Evolutionary conservation across 2,888 invertebrate species (phyloP).

Genomic region (Thyatira batis): DNA sequence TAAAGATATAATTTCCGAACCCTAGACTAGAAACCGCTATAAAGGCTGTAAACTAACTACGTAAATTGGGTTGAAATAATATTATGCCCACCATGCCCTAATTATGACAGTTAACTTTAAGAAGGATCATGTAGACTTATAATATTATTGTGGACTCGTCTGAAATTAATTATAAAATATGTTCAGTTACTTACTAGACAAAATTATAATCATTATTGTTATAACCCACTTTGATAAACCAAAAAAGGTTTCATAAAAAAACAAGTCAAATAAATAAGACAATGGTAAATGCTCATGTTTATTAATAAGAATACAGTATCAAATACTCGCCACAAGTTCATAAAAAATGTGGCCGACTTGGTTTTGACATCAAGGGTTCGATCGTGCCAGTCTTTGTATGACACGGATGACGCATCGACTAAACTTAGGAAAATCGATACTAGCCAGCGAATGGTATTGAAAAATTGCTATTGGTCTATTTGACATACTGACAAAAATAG

Average conservation of each 20-base stretch:
- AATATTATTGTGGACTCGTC: too few relatives aligned
- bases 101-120: background rate
- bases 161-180: too few relatives aligned
- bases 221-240: background rate
- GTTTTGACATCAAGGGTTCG: background rate
- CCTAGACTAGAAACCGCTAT: background rate
- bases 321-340: background rate
- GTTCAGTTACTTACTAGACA: background rate
- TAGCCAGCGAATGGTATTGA: conserved; percentile 1
- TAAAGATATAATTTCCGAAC: background rate
- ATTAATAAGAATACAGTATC: background rate
- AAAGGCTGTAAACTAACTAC: conserved; percentile 2
- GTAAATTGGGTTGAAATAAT: background rate
- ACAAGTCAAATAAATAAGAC: too few relatives aligned
- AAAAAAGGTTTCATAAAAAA: background rate
- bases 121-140: too few relatives aligned
- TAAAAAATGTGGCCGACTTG: background rate
- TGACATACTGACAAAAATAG: background rate
- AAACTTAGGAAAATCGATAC: conserved; percentile 50
- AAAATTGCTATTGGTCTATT: background rate
- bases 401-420: conserved; percentile 47
- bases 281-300: background rate
- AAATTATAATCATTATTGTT: background rate
- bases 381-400: conserved; percentile 48
- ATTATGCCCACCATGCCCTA: background rate